phyloP scores from a whole-genome alignment of 1,140 invertebrate genomes.

The Ruditapes philippinarum region DNA sequence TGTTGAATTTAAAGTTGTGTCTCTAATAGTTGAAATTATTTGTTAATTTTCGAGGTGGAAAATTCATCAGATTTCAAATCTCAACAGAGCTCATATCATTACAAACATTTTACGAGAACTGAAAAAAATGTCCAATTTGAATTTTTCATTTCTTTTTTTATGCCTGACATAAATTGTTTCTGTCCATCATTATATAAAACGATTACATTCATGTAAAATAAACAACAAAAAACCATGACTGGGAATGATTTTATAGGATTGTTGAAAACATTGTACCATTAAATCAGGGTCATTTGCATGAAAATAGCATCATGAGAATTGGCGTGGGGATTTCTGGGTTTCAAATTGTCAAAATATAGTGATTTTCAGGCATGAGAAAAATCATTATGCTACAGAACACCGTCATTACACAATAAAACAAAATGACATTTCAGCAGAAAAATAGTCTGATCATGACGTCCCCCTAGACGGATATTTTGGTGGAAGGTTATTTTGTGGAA shows the following conservation, averaged over 20 bases:
- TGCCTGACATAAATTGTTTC: not conserved
- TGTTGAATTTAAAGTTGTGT: no score
- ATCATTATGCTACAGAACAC: not conserved
- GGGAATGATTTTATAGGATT: no score
- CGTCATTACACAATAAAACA: not conserved
- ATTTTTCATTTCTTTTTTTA: not conserved
- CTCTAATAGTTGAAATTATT: no score
- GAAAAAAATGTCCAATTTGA: not conserved
- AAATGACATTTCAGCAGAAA: not conserved
- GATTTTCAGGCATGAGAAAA: constrained; percentile 13
- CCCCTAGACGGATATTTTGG: no score
- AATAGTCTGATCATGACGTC: no score
- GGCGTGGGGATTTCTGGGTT: not conserved
- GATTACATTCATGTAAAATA: not conserved
- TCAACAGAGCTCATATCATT: no score
- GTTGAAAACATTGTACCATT: not conserved
- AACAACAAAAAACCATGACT: no score
- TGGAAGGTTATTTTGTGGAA: no score
- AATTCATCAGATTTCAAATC: no score
- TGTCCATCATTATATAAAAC: not conserved
- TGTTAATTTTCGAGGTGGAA: no score
- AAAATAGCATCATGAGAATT: not conserved
- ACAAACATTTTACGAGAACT: no score
- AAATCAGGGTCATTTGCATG: constrained; percentile 29
- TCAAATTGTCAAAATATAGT: not conserved